A percentile compares a stretch with the other conserved stretches of the same genome.
Conservation (phyloP, 2,113 vertebrate species). For the Bos javanicus region DNA sequence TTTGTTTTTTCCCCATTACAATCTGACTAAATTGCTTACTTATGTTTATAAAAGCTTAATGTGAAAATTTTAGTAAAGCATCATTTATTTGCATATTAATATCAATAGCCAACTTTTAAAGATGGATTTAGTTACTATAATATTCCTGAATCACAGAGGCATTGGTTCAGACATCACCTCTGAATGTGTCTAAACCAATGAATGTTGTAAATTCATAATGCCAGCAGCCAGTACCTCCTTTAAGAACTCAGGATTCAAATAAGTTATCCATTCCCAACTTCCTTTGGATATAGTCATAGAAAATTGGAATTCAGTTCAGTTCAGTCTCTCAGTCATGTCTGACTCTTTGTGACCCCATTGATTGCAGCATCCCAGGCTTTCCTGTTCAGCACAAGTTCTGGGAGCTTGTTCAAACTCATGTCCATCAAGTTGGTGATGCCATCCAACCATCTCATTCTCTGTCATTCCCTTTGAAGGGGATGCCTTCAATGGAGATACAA, state of each 20-base stretch:
- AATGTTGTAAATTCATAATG: neutral
- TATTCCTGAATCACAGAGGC: neutral
- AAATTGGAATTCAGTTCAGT: neutral
- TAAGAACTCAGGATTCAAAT: conserved; percentile 22
- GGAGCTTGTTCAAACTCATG: neutral
- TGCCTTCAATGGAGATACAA: no score
- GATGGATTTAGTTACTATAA: neutral
- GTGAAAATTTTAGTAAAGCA: neutral
- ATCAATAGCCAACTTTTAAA: neutral
- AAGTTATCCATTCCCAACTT: neutral
- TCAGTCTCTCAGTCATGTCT: no score
- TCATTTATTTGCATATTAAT: neutral
- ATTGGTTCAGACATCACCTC: neutral
- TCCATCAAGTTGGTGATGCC: neutral
- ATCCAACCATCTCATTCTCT: neutral
- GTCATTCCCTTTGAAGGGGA: neutral
- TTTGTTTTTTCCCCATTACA: neutral
- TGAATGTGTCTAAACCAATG: neutral
- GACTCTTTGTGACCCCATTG: neutral
- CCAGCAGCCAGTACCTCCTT: neutral
- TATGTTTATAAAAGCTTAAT: neutral
- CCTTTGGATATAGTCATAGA: neutral
- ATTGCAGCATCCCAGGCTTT: neutral
- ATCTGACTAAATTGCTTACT: neutral
- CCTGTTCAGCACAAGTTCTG: neutral